Base-by-base conservation (phyloP, 2,797 vertebrate genomes). In the Pipistrellus pipistrellus region DNA sequence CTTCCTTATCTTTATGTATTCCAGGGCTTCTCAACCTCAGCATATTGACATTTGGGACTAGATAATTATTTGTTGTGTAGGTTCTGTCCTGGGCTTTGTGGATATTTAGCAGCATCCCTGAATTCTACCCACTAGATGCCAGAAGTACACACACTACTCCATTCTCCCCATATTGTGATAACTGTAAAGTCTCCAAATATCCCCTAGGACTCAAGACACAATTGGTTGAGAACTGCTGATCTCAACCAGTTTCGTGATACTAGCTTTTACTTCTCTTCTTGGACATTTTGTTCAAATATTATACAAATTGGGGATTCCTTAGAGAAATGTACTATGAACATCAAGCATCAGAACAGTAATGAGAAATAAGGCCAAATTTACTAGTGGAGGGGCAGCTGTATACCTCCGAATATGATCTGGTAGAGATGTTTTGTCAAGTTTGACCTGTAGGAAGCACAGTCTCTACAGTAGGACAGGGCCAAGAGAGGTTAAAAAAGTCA, bases 401-500 rank as follows among this genome's bases (percentile, higher is more conserved):
- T 8, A 66, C 27, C 55, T 88, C 86, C 17, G 35, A 87, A 64
- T 30, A 32, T 90, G 25, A 64, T 72, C 89, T 83, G 6, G 20
- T 76, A n/a, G 15, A 66, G 8, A 38, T 62, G 30, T 51, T 95
- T 88, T 88, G 66, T 81, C 91, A 51, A 64, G 75, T 78, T 75
- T 69, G 21, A 55, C 64, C 62, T 85, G 44, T 21, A 55, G 23
- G 23, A 85, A 94, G 78, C 59, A 91, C 2, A 51, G 30, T 85
- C 41, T 86, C 35, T 69, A n/a, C 13, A 82, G 21, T 18, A 77
- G 68, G 68, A 91, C 10, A 18, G 73, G 73, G 68, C 48, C 81
- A 86, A 95, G 81, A 89, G 69, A 91, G 23, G 55, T 73, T 96
- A 95, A 96, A 96, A 95, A 90, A 93, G 95, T 90, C 88, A 88